Evolutionary conservation across 2,113 vertebrate genomes (phyloP).

Genomic region (Xiphophorus maculatus): DNA sequence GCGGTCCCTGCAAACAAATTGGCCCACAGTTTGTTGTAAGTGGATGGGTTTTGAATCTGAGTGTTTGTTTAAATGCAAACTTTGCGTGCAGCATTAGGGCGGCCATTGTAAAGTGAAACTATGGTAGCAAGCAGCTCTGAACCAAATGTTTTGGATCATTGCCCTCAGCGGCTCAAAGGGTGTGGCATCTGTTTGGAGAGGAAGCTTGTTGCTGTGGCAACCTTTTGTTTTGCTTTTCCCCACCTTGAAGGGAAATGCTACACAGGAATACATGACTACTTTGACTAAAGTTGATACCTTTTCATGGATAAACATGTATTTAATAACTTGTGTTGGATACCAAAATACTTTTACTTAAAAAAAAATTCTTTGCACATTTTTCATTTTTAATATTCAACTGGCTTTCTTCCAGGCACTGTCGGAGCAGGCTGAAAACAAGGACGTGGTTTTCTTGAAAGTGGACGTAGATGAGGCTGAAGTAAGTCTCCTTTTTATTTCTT

Average conservation of each 20-base stretch:
- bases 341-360: not conserved
- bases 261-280: not conserved
- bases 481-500: conserved; percentile 32
- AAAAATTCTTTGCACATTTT: no score
- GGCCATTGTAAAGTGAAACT: not conserved
- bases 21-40: conserved; percentile 84
- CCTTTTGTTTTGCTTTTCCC: not conserved
- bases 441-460: conserved; percentile 90
- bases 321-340: not conserved
- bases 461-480: conserved; percentile 91
- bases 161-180: not conserved
- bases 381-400: not conserved
- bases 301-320: not conserved
- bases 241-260: not conserved
- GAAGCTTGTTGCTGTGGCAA: not conserved
- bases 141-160: not conserved
- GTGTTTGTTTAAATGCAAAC: not conserved
- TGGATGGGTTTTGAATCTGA: not conserved
- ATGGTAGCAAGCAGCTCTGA: not conserved
- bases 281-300: not conserved
- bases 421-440: conserved; percentile 48
- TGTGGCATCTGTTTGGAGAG: not conserved
- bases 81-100: not conserved
- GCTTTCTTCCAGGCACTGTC: conserved; percentile 68
- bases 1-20: conserved; percentile 88